A percentile compares a stretch with the other conserved stretches of the same genome.
phyloP scores from a whole-genome alignment of 1,140 invertebrate species.

The fruit fly (Drosophila melanogaster) region Release_6_plus_ISO1_MT NT_033779.5:1322001-1322500 shows the following conservation, averaged over 20 bases:
- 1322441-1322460: slow-evolving; percentile 42
- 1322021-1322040: neutral
- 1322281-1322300: slow-evolving; percentile 47
- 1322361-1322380: slow-evolving; percentile 43
- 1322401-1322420: slow-evolving; percentile 2
- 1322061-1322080: slow-evolving; percentile 3
- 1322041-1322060: neutral
- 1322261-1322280: slow-evolving; percentile 61
- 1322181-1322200: slow-evolving; percentile 65
- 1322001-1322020: neutral
- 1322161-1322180: slow-evolving; percentile 63
- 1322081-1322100: neutral
- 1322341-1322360: slow-evolving; percentile 68
- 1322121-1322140: slow-evolving; percentile 17
- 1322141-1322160: slow-evolving; percentile 45
- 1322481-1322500: slow-evolving; percentile 58
- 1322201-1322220: slow-evolving; percentile 77
- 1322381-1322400: slow-evolving; percentile 2
- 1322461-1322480: slow-evolving; percentile 83
- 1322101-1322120: slow-evolving; percentile 14
- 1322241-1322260: slow-evolving; percentile 6
- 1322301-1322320: slow-evolving; percentile 76
- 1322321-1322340: slow-evolving; percentile 70
- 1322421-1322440: slow-evolving; percentile 15
- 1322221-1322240: slow-evolving; percentile 22